Evolutionary conservation across 1,140 invertebrate species (phyloP), one percentile per base, ranked within the genome.

Genomic region (Marisa cornuarietis): DNA sequence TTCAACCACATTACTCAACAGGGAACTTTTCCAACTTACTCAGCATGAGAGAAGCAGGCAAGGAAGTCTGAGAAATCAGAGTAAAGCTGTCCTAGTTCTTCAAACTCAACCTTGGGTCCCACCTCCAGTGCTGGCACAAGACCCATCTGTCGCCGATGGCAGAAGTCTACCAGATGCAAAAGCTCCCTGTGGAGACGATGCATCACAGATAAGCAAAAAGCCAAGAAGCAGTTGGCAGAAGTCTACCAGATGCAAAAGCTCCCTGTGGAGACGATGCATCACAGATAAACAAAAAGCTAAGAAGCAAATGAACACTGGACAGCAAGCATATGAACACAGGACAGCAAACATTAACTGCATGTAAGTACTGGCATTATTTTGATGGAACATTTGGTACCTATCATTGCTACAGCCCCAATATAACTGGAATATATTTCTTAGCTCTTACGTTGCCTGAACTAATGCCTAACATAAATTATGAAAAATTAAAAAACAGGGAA

Each of bases 81-180:
- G 90, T 93, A 94, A 88, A 94, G 92, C 78, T 92, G 91, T 16
- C 90, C 82, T n/a, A 94, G 81, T 82, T 93, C 92, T 81, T 93
- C 92, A 84, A 91, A 92, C 68, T 90, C 90, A 1, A 93, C 92
- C 74, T 91, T 92, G 26, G 92, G 92, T 79, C 93, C 92, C 14
- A 94, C 92, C 83, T 94, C 94, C 71, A 94, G 83, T 0, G 93
- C 93, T 75, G 94, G 94, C 20, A 94, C 89, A 72, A 94, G 88
- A 83, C 92, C 91, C 76, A 92, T 88, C 78, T 90, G 91, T 68
- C 90, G 88, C 76, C 92, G 92, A 84, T 90, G 90, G 90, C 94
- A 94, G 87, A 93, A 94, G 61, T 93, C 91, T 83, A 94, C 93
- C n/a, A 95, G 87, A 9, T 93, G 93, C 20, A 94, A 90, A 86